phyloP scores from a whole-genome alignment of 1,140 invertebrate species.

The Listronotus bonariensis region DNA sequence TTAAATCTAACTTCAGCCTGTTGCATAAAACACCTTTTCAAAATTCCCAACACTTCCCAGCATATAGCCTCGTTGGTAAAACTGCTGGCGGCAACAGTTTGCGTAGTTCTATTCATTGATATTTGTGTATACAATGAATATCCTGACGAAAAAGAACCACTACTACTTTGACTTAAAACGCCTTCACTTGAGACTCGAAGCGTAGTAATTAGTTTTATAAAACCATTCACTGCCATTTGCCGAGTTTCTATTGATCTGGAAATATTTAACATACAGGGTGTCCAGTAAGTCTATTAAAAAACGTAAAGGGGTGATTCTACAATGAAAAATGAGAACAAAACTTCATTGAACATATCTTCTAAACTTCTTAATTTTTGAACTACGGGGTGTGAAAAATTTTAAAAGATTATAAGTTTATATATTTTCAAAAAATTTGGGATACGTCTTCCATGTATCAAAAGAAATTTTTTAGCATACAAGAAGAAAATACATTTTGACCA shows the following conservation, averaged over 20 bases:
- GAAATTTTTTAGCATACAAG: too few relatives aligned
- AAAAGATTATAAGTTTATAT: too few relatives aligned
- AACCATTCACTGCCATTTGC: constrained; percentile 62
- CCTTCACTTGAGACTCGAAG: constrained; percentile 57
- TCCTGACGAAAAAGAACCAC: constrained; percentile 45
- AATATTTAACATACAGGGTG: background rate
- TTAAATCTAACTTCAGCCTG: constrained; percentile 61
- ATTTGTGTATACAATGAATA: constrained; percentile 58
- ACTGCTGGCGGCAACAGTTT: constrained; percentile 41
- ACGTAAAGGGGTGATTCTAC: too few relatives aligned
- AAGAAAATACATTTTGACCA: too few relatives aligned
- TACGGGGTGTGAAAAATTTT: too few relatives aligned
- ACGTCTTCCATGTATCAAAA: too few relatives aligned
- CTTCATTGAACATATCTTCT: too few relatives aligned
- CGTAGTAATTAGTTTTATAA: constrained; percentile 60
- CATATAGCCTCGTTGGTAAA: constrained; percentile 62
- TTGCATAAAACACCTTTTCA: constrained; percentile 64
- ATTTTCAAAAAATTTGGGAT: too few relatives aligned
- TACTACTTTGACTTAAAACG: constrained; percentile 57
- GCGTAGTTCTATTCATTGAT: constrained; percentile 55
- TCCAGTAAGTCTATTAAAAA: background rate
- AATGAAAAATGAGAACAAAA: too few relatives aligned
- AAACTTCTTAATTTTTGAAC: too few relatives aligned
- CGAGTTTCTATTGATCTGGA: constrained; percentile 55
- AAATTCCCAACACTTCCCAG: constrained; percentile 64